phyloP scores from a whole-genome alignment of 2,113 vertebrate genomes.

The Sander vitreus region DNA sequence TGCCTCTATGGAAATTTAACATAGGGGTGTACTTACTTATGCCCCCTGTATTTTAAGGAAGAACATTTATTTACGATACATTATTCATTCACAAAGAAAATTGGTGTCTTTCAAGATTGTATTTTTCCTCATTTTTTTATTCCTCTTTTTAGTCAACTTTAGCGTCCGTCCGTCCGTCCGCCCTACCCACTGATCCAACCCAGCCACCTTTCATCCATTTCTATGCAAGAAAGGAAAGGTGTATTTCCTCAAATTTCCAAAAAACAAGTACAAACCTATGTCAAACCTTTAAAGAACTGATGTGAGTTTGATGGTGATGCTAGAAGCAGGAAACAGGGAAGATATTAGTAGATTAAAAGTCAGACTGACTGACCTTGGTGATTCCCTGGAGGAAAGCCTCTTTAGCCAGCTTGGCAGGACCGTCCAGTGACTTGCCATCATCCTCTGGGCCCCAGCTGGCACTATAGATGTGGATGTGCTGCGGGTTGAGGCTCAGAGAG shows the following conservation, averaged over 20 bases:
- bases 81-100: no score
- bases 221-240: neutral
- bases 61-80: no score
- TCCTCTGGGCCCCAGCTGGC: constrained; percentile 98
- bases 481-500: constrained; percentile 93
- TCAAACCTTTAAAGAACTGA: constrained; percentile 2
- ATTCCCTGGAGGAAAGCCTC: constrained; percentile 95
- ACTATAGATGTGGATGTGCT: constrained; percentile 95
- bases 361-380: constrained; percentile 88
- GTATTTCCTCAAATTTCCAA: neutral
- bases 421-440: constrained; percentile 96
- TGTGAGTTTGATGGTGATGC: constrained; percentile 10
- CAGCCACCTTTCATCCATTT: neutral
- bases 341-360: constrained; percentile 21
- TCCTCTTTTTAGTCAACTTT: no score
- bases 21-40: no score
- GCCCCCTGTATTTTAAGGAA: no score
- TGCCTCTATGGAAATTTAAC: no score
- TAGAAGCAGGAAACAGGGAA: constrained; percentile 5
- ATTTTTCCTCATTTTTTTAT: no score
- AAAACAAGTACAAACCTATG: neutral
- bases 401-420: constrained; percentile 94
- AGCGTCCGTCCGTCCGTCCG: no score
- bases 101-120: no score
- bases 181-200: no score